Conservation (phyloP, 2,888 invertebrate species). For the Marronus borbonicus region DNA sequence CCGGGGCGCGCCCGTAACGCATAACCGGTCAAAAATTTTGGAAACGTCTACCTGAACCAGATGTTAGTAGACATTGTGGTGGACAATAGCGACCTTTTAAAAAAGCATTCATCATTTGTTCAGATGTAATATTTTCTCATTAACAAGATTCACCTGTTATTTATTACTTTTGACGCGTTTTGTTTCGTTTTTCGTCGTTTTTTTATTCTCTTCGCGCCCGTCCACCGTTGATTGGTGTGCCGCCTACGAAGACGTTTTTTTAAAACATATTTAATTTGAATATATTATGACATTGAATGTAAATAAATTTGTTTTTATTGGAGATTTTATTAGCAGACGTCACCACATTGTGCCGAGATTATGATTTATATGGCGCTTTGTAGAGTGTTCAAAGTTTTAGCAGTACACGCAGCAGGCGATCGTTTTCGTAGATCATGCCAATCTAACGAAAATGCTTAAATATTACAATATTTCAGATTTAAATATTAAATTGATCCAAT, state of each 20-base stretch:
- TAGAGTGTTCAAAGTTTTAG: constrained; percentile 21
- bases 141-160: constrained; percentile 66
- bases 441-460: too few species aligned
- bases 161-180: constrained; percentile 60
- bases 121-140: constrained; percentile 67
- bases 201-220: constrained; percentile 42
- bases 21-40: constrained; percentile 45
- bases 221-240: constrained; percentile 47
- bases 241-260: constrained; percentile 47
- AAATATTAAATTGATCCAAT: too few species aligned
- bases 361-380: constrained; percentile 57
- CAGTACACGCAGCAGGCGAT: neutral
- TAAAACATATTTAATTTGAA: constrained; percentile 66
- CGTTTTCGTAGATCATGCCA: too few species aligned
- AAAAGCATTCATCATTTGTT: constrained; percentile 62
- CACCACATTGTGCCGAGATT: constrained; percentile 61
- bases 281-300: constrained; percentile 66
- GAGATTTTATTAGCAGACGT: constrained; percentile 60
- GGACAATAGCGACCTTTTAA: constrained; percentile 59
- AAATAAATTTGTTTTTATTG: constrained; percentile 65
- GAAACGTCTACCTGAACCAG: constrained; percentile 54
- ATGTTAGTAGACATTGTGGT: constrained; percentile 53
- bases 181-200: constrained; percentile 55
- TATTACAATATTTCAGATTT: too few species aligned
- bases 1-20: constrained; percentile 46